Evolutionary conservation across 2,888 invertebrate species (phyloP), one percentile per base, ranked within the genome.

Genomic region (Eretmocerus hayati): DNA sequence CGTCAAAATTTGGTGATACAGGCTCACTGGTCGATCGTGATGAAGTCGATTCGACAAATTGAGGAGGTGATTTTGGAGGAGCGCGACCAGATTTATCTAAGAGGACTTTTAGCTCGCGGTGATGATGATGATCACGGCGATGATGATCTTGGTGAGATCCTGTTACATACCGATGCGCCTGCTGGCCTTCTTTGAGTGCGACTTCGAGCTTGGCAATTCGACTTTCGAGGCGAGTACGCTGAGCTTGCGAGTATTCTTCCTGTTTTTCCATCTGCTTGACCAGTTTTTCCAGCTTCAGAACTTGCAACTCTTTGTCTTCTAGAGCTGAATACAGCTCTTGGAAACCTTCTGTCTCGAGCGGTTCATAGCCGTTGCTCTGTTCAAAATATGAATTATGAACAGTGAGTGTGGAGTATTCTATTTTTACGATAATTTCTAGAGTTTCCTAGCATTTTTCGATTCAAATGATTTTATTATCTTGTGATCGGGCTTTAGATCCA

Each of bases 201-300:
- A 77, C 65, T 57, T 80, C 79, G 1, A 80, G 69, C 39, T 76
- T 73, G 1, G 79, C 79, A 20, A 80, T 79, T 49, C 77, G 77
- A 57, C 74, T 75, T 59, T 80, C 80, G 50, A 78, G 72, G 1
- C 79, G 72, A 30, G 77, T 79, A 4, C 80, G 75, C 60, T 79
- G 79, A 53, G 75, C 77, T 58, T 80, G 80, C 5, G 78, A 74
- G 13, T 76, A 73, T 31, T 75, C 67, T 58, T 79, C 78, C 55
- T 80, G 79, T 52, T 78, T 78, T 56, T 78, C 79, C 58, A 80
- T 63, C 35, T 77, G 75, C 41, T 77, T 64, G 42, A 80, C 76
- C 31, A 78, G 73, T 61, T 77, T 77, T 58, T 79, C 79, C 46
- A 80, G 59, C 43, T 75, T 72, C 58, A 75, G 75, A 30, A 79